Percentiles rank a stretch among this genome's conserved stretches.
Evolutionary conservation across 2,888 invertebrate species (phyloP).

Genomic region (Plagiodera versicolora): DNA sequence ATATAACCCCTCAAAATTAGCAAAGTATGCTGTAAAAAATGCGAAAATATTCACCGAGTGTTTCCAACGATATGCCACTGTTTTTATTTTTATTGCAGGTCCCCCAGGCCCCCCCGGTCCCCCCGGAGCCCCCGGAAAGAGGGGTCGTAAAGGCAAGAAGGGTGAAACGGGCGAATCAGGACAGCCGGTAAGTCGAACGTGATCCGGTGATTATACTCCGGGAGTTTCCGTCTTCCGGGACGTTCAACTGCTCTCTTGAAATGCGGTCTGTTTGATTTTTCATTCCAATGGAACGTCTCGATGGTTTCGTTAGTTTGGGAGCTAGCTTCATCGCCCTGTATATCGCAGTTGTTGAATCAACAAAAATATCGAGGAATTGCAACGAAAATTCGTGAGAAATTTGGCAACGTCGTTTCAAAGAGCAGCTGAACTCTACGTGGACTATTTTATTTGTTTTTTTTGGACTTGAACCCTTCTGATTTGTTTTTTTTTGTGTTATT

Average conservation of each 20-base stretch:
- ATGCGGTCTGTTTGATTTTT: background rate
- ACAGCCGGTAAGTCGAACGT: conserved; percentile 68
- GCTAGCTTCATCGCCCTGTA: too few relatives aligned
- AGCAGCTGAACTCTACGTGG: conserved; percentile 5
- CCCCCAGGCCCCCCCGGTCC: conserved; percentile 71
- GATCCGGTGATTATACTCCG: conserved; percentile 3
- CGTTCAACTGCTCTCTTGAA: background rate
- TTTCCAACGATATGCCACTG: too few relatives aligned
- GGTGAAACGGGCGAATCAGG: conserved; percentile 83
- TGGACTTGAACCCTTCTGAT: conserved; percentile 20
- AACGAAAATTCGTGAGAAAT: too few relatives aligned
- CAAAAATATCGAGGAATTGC: too few relatives aligned
- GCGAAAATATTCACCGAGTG: too few relatives aligned
- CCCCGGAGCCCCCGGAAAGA: conserved; percentile 82
- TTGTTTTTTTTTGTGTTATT: conserved; percentile 51
- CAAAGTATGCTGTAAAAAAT: too few relatives aligned
- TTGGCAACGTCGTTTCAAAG: too few relatives aligned
- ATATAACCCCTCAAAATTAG: too few relatives aligned
- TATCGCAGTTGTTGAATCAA: too few relatives aligned
- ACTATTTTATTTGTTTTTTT: conserved; percentile 5
- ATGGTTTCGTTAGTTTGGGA: too few relatives aligned
- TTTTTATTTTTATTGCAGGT: conserved; percentile 43
- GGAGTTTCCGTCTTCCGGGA: conserved; percentile 2
- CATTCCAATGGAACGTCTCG: too few relatives aligned
- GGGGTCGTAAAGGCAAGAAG: conserved; percentile 87